A percentile compares a stretch with the other conserved stretches of the same genome.
phyloP scores from a whole-genome alignment of 2,797 vertebrate species.

The Chaenodraco wilsoni region DNA sequence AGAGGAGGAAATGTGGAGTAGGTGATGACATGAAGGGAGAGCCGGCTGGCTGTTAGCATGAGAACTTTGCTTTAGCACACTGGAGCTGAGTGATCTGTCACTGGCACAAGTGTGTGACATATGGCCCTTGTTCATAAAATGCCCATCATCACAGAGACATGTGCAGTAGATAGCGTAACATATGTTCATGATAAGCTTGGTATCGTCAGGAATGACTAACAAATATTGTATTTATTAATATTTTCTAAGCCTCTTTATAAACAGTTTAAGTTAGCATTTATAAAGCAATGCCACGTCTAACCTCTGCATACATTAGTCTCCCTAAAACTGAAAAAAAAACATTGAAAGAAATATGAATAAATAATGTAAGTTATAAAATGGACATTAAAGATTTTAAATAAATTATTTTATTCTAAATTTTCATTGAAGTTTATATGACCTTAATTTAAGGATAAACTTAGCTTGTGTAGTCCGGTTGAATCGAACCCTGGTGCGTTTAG shows the following conservation, averaged over 20 bases:
- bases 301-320: background rate
- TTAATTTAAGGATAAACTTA: background rate
- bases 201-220: background rate
- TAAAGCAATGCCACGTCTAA: background rate
- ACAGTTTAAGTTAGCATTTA: background rate
- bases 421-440: background rate
- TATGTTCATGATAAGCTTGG: background rate
- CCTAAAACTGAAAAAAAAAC: background rate
- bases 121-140: background rate
- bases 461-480: no score
- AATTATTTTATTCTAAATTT: background rate
- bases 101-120: conserved; percentile 19
- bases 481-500: no score
- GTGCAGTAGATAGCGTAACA: background rate
- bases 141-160: background rate
- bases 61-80: conserved; percentile 15
- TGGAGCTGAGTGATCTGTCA: conserved; percentile 38
- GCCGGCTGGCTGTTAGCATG: conserved; percentile 36
- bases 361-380: background rate
- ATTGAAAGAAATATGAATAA: background rate
- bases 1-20: conserved; percentile 57
- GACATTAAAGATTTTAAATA: background rate
- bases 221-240: no score
- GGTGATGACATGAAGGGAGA: conserved; percentile 61
- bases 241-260: no score